A percentile compares a stretch with the other conserved stretches of the same genome.
These are phyloP conservation scores for Enteromius anoplus DNA, from an alignment of 2,797 vertebrate species.

Conservation along the genomic window DNA sequence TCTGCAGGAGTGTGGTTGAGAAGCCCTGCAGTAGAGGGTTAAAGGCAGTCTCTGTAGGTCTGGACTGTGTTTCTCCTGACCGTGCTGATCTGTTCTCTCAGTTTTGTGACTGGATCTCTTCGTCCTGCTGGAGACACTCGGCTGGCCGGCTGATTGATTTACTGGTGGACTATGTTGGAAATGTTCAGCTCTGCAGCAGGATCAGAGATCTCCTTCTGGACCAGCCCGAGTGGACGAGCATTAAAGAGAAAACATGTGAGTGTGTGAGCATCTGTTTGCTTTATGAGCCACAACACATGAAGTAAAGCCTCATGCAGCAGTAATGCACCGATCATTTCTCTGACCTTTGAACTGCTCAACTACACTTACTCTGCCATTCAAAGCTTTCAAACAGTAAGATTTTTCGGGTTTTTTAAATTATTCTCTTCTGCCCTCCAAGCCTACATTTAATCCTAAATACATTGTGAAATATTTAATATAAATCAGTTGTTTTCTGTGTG, in stretches of 20 bases:
- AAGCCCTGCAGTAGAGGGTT: too few species aligned
- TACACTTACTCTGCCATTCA: not conserved
- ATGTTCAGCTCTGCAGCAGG: constrained; percentile 86
- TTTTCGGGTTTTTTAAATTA: too few species aligned
- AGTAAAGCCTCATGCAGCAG: not conserved
- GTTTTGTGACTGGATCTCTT: constrained; percentile 94
- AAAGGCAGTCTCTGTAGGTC: not conserved
- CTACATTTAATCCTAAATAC: too few species aligned
- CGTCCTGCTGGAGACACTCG: constrained; percentile 80
- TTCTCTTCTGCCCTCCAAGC: too few species aligned
- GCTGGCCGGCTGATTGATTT: constrained; percentile 87
- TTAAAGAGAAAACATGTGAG: constrained; percentile 90
- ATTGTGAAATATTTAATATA: too few species aligned
- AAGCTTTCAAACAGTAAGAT: too few species aligned
- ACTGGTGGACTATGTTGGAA: constrained; percentile 91
- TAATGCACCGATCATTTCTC: not conserved
- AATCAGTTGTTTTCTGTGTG: too few species aligned
- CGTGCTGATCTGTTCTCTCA: constrained; percentile 61
- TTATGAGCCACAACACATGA: not conserved
- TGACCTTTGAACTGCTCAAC: too few species aligned
- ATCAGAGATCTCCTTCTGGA: constrained; percentile 87
- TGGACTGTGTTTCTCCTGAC: not conserved
- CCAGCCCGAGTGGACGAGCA: constrained; percentile 84
- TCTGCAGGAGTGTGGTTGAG: too few species aligned
- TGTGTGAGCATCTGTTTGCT: not conserved